A percentile compares a stretch with the other conserved stretches of the same genome.
These are phyloP conservation scores for Pheosia gnoma DNA, from an alignment of 2,888 invertebrate species.

Conservation along the genomic window DNA sequence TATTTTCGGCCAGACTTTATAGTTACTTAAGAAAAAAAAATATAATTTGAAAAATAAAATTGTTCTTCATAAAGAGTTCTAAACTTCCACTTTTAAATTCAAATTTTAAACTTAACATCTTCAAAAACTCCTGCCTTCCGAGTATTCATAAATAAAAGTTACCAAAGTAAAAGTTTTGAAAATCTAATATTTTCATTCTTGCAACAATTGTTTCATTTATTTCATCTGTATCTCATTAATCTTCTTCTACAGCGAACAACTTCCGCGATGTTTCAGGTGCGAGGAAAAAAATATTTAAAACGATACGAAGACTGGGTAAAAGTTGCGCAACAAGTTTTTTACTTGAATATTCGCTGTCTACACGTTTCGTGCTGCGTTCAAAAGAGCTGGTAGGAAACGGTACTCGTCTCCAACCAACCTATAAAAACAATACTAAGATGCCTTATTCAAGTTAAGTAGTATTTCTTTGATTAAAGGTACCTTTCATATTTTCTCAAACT, in stretches of 20 bases:
- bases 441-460: too few relatives aligned
- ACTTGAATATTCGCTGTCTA: conserved; percentile 36
- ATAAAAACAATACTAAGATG: neutral
- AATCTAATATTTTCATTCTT: conserved; percentile 18
- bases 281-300: conserved; percentile 33
- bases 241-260: conserved; percentile 15
- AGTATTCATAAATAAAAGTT: conserved; percentile 1
- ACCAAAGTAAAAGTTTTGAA: conserved; percentile 13
- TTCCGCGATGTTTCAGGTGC: conserved; percentile 34
- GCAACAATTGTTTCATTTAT: conserved; percentile 27
- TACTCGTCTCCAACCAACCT: neutral
- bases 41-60: too few relatives aligned
- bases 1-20: too few relatives aligned
- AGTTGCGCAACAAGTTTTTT: conserved; percentile 38
- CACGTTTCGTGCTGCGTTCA: conserved; percentile 20
- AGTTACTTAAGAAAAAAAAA: too few relatives aligned
- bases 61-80: too few relatives aligned
- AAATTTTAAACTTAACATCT: neutral
- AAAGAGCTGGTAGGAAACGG: neutral
- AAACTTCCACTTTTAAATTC: neutral
- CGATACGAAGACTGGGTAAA: conserved; percentile 27
- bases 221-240: conserved; percentile 29
- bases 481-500: too few relatives aligned
- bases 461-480: too few relatives aligned
- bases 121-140: neutral